These are phyloP conservation scores for Apistogramma diplotaenia DNA, from an alignment of 2,113 vertebrate species.

Conservation along the genomic window DNA sequence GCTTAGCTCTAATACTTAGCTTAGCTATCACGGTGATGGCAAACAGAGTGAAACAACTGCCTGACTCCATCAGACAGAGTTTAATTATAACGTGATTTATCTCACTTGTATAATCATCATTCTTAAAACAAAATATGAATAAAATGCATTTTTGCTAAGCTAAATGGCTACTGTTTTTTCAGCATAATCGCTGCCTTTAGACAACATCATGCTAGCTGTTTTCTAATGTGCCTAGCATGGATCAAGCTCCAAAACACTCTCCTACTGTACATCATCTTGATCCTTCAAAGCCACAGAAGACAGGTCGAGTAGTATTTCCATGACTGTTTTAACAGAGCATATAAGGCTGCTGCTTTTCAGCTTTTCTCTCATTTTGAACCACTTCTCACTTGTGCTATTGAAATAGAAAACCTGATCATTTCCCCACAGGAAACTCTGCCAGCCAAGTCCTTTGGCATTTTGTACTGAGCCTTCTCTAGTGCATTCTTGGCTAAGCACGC, in stretches of 20 bases:
- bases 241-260: not conserved
- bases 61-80: not conserved
- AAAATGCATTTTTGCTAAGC: not conserved
- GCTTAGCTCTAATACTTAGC: not conserved
- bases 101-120: not conserved
- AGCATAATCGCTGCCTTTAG: no score
- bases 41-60: not conserved
- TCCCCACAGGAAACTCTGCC: no score
- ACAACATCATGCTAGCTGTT: no score
- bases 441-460: not conserved
- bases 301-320: no score
- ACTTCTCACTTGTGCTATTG: no score
- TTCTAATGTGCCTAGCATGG: not conserved
- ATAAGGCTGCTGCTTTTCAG: no score
- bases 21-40: not conserved
- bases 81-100: not conserved
- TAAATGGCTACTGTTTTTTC: no score
- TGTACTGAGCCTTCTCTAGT: not conserved
- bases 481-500: not conserved
- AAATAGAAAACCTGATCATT: no score
- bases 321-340: no score
- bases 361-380: no score
- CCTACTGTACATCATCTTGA: not conserved
- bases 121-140: not conserved
- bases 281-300: no score